Base-by-base conservation (phyloP, 1,140 invertebrate genomes). In the Platorchestia sp. region DNA sequence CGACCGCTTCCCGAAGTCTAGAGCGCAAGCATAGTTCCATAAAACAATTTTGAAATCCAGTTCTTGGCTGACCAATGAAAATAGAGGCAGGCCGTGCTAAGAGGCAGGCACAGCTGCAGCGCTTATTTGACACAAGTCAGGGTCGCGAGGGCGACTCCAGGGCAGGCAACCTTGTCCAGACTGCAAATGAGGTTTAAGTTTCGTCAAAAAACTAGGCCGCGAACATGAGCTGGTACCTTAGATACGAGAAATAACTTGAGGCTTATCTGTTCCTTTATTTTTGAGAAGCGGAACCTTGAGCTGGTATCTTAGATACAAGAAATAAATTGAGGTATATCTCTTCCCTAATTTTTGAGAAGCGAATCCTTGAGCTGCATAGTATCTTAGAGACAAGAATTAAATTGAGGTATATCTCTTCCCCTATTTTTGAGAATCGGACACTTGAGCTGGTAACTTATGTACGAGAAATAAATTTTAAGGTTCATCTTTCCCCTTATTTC, bases 1-100 rank as follows among this genome's bases (percentile, higher is more conserved):
- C 59, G 59, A 75, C 59, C 36, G 59, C 59, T 75, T 75, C 36
- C 59, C 59, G 59, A 75, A 75, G 59, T 75, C 59, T 10, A 75
- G 59, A 10, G 59, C 59, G 36, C 59, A 75, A 75, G 59, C 7
- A 75, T 10, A 3, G 59, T 75, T 75, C 36, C 14, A 75, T 36
- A 75, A 75, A 75, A 75, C 59, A 75, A 75, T 75, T 75, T 75
- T 75, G 59, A 75, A 75, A 75, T 75, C 59, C 59, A 75, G 59
- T 75, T 75, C 59, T 75, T 1, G 10, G 27, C 59, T 75, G 59
- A 75, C 59, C 59, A 75, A 75, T 75, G 27, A 75, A 75, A 75
- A 51, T 51, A 75, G 36, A 75, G 59, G 59, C 59, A 75, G 59
- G 59, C 59, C 59, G 14, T 75, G 59, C 36, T n/a, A n/a, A n/a